phyloP scores from a whole-genome alignment of 2,113 vertebrate genomes.

The Helogale parvula region DNA sequence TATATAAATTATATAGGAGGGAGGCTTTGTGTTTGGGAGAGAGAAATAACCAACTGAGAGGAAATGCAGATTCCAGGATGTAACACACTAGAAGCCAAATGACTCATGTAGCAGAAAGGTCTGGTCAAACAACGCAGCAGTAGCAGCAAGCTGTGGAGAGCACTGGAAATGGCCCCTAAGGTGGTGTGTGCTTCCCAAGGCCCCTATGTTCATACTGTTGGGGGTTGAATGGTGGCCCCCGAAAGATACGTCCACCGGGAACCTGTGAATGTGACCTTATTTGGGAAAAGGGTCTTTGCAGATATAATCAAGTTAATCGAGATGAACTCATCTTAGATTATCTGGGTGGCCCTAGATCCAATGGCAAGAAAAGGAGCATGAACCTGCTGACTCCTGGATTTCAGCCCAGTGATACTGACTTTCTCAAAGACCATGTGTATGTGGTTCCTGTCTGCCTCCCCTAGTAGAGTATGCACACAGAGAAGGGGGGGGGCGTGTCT shows the following conservation, averaged over 20 bases:
- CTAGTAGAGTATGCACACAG: not conserved
- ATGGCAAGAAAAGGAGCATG: not conserved
- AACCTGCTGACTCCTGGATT: not conserved
- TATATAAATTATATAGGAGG: too few species aligned
- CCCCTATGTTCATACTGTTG: not conserved
- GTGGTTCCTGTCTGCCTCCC: not conserved
- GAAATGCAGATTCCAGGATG: not conserved
- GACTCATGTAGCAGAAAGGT: not conserved
- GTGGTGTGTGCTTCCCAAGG: not conserved
- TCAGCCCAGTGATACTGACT: not conserved
- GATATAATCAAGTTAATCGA: conserved; percentile 34
- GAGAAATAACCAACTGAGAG: not conserved
- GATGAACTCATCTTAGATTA: not conserved
- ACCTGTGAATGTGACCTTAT: not conserved
- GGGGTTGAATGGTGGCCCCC: not conserved
- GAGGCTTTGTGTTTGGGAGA: not conserved
- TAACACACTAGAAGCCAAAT: not conserved
- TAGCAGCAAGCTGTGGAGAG: not conserved
- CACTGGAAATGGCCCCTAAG: not conserved
- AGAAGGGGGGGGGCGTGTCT: not conserved
- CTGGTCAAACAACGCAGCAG: not conserved
- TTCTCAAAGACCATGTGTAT: not conserved
- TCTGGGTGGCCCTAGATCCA: conserved; percentile 17
- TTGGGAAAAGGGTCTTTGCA: not conserved
- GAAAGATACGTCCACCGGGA: not conserved